Percentiles rank a stretch among this genome's conserved stretches.
Evolutionary conservation across 2,113 vertebrate species (phyloP).

Genomic region (Cyprinodon tularosa): DNA sequence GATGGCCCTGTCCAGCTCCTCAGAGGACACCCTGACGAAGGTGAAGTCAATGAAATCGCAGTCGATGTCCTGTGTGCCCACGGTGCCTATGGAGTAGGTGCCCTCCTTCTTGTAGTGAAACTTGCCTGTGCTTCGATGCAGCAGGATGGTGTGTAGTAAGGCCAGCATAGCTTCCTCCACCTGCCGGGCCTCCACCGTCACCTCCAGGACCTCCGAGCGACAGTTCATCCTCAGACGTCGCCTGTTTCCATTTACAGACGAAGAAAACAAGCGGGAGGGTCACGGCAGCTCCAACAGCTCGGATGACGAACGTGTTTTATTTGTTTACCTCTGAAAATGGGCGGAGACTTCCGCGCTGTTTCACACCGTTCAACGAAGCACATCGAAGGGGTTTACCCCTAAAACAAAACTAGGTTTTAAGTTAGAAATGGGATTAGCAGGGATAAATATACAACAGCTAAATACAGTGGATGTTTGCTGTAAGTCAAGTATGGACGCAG

Average conservation of each 20-base stretch:
- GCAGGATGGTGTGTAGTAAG: slow-evolving; percentile 90
- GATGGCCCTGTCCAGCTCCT: slow-evolving; percentile 93
- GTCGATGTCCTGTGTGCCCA: slow-evolving; percentile 93
- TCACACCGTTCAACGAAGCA: not conserved
- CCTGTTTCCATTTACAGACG: slow-evolving; percentile 36
- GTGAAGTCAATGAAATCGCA: slow-evolving; percentile 97
- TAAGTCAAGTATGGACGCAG: not conserved
- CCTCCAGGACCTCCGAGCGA: slow-evolving; percentile 93
- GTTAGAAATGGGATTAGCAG: rapidly evolving
- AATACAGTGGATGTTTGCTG: slow-evolving; percentile 17
- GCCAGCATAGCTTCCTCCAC: slow-evolving; percentile 95
- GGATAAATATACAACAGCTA: not conserved
- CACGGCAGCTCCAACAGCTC: slow-evolving; percentile 8
- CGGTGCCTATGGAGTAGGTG: slow-evolving; percentile 97
- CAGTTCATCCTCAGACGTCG: slow-evolving; percentile 86
- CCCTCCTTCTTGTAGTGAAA: slow-evolving; percentile 99
- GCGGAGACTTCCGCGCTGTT: not conserved
- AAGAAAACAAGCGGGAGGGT: not conserved
- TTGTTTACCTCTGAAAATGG: slow-evolving; percentile 49
- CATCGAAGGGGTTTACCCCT: not conserved
- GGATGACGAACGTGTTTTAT: slow-evolving; percentile 8
- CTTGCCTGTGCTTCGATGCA: slow-evolving; percentile 97
- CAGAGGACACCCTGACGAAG: slow-evolving; percentile 91
- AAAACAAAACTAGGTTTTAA: not conserved
- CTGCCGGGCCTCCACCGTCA: slow-evolving; percentile 94